phyloP scores from a whole-genome alignment of 1,140 invertebrate genomes.

The Neodiprion fabricii region DNA sequence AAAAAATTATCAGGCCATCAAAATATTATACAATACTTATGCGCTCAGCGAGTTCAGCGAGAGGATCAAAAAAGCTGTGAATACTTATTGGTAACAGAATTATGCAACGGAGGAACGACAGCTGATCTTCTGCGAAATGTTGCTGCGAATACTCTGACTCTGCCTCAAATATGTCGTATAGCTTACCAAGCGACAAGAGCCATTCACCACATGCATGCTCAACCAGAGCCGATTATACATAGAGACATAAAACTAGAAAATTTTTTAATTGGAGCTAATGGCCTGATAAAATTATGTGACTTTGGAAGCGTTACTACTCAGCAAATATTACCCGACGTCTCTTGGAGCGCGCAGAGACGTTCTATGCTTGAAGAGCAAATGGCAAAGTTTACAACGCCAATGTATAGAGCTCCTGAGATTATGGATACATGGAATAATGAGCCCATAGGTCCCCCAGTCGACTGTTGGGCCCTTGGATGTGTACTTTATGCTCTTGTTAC shows the following conservation, averaged over 20 bases:
- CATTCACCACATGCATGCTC: slow-evolving; percentile 90
- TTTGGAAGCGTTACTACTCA: slow-evolving; percentile 96
- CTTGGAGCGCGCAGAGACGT: slow-evolving; percentile 92
- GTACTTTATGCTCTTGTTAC: slow-evolving; percentile 93
- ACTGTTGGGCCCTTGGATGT: slow-evolving; percentile 98
- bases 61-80: slow-evolving; percentile 68
- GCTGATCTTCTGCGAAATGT: slow-evolving; percentile 79
- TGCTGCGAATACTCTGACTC: slow-evolving; percentile 68
- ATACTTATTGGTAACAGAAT: slow-evolving; percentile 75
- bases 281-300: slow-evolving; percentile 95
- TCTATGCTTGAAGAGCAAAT: slow-evolving; percentile 90
- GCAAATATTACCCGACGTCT: slow-evolving; percentile 81
- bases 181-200: slow-evolving; percentile 92
- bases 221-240: slow-evolving; percentile 85
- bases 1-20: slow-evolving; percentile 80
- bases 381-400: slow-evolving; percentile 80
- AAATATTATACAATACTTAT: slow-evolving; percentile 82
- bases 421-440: slow-evolving; percentile 97
- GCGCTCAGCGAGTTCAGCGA: slow-evolving; percentile 73
- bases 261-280: slow-evolving; percentile 78
- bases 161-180: slow-evolving; percentile 82
- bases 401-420: slow-evolving; percentile 95
- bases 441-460: slow-evolving; percentile 85
- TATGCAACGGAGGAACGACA: slow-evolving; percentile 78
- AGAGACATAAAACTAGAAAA: slow-evolving; percentile 89